Base-by-base conservation (phyloP, 2,888 invertebrate genomes). In the Sminthurinus aureus region DNA sequence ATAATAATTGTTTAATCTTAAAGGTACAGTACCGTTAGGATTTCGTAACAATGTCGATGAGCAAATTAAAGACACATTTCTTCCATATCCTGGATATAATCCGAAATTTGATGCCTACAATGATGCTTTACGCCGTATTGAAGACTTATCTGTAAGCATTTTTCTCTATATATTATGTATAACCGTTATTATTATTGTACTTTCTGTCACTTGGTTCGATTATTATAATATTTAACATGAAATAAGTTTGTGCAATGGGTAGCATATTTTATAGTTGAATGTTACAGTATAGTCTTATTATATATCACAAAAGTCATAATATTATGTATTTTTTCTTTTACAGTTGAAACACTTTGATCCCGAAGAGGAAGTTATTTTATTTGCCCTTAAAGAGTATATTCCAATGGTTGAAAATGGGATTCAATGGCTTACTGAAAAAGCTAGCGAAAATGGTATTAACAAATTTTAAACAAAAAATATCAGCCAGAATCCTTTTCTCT, bases 321-420 rank as follows among this genome's bases (percentile, higher is more conserved):
- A n/a, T n/a, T n/a, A n/a, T n/a, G n/a, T n/a, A n/a, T 58, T 6
- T 80, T 38, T 71, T 71, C 18, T 71, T 67, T 22, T 76, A 18
- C 0, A 67, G 38, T 52, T 69, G 67, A 8, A 15, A 13, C 79
- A 83, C 50, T 83, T 83, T 79, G 18, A n/a, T 18, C 73, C 71
- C 11, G 74, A 58, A 6, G 79, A 83, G 18, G 22, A 38, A n/a
- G 22, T 74, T 22, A 22, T 79, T 4, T n/a, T 83, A 58, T 83
- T 83, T 66, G 38, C 83, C 0, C 20, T 74, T 20, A 83, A 83
- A 74, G 83, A 83, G 50, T 79, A 71, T 26, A 71, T 83, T 38
- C 83, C 83, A 20, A 66, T 79, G 24, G 83, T 83, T 12, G 12
- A n/a, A n/a, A n/a, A 78, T 64, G 83, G 83, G 8, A 15, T 83